These are phyloP conservation scores for Felis chaus DNA, from an alignment of 2,113 vertebrate genomes.

Conservation along the genomic window DNA sequence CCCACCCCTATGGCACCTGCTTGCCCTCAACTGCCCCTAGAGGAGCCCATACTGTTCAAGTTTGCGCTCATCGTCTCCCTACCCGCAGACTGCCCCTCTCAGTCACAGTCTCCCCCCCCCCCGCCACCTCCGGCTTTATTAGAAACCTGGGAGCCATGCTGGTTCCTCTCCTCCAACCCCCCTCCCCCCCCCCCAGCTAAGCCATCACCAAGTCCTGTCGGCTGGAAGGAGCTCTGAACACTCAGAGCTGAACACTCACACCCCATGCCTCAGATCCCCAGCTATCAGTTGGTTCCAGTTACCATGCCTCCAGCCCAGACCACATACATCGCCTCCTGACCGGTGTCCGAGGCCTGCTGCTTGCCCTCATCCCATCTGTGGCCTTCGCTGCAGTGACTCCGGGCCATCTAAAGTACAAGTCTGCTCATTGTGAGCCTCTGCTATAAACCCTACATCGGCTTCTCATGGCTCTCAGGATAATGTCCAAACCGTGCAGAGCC, in stretches of 20 bases:
- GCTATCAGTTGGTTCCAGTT: not conserved
- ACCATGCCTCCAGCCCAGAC: not conserved
- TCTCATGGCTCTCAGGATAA: not conserved
- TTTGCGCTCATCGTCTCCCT: not conserved
- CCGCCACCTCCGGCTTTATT: not conserved
- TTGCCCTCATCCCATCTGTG: not conserved
- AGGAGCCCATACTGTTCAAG: not conserved
- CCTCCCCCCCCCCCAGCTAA: not conserved
- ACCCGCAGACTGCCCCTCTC: not conserved
- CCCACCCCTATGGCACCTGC: not conserved
- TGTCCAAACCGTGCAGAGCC: not conserved
- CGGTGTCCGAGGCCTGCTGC: accelerated
- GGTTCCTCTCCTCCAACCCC: not conserved
- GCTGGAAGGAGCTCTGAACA: not conserved
- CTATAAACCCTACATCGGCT: not conserved
- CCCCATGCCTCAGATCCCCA: not conserved
- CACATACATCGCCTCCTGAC: accelerated
- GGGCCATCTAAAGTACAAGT: not conserved
- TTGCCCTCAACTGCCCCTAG: not conserved
- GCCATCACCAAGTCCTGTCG: not conserved
- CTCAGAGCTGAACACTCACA: too few relatives aligned
- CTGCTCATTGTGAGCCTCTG: not conserved
- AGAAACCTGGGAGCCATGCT: not conserved
- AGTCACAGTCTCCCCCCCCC: not conserved
- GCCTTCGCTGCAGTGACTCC: not conserved